Percentiles rank a stretch among this genome's conserved stretches.
Evolutionary conservation across 2,113 vertebrate species (phyloP).

Genomic region (Pantherophis guttatus): DNA sequence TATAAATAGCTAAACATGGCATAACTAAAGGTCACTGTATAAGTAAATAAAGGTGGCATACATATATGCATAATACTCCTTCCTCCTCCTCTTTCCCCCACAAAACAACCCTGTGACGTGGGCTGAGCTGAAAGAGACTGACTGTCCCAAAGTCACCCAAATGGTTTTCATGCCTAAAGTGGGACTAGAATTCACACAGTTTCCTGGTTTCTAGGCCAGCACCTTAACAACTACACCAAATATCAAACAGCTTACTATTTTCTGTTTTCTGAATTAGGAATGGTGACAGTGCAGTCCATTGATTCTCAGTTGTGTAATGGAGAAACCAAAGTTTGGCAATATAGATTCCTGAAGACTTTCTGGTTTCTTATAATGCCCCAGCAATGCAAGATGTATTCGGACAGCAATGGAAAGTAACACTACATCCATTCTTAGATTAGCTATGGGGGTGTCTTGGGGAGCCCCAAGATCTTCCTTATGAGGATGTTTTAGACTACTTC

Average conservation of each 20-base stretch:
- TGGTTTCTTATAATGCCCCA: background rate
- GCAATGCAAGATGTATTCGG: background rate
- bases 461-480: background rate
- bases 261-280: background rate
- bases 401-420: background rate
- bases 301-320: background rate
- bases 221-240: background rate
- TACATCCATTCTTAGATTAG: background rate
- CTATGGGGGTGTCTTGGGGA: background rate
- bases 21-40: background rate
- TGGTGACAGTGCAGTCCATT: background rate
- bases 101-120: background rate
- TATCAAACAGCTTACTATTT: background rate
- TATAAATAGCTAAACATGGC: background rate
- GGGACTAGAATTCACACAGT: background rate
- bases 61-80: background rate
- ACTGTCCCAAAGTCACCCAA: background rate
- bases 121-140: background rate
- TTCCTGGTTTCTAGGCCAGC: background rate
- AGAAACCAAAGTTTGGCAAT: background rate
- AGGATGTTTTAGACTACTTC: background rate
- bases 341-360: background rate
- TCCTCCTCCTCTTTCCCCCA: background rate
- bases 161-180: background rate
- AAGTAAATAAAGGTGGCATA: background rate